Evolutionary conservation across 1,140 invertebrate genomes (phyloP), one percentile per base, ranked within the genome.

Genomic region (Lucilia sericata): DNA sequence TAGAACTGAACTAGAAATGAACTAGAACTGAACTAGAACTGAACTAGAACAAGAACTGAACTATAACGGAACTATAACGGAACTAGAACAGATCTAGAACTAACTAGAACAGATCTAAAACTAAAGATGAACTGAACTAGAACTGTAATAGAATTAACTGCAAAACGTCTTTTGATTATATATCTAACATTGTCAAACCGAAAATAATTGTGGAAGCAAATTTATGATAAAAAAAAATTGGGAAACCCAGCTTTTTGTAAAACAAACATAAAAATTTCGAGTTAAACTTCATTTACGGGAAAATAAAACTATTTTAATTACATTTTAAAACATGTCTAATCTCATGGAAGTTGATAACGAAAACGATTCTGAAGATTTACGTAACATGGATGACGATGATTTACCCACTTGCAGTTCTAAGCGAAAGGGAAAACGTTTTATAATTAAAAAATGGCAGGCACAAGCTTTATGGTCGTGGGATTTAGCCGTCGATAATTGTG

Each of bases 401-500:
- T 94, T 94, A 13, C 94, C 94, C 14, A 96, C 96, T 81, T 96
- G 95, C 83, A 94, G 94, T 51, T 93, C 92, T 81, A 96, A 96
- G 91, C 78, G 49, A n/a, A 82, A 84, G 9, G 82, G 95, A 94
- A 98, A 97, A 90, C 94, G 97, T 86, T 98, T 98, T 90, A 96
- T 97, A 94, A 96, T 98, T 0, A 98, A 98, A 93, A 98, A 98
- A 96, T 99, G 98, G 98, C 98, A 98, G 93, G 97, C 98, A 83
- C 98, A 99, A 14, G 98, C 98, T 25, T 91, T 99, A 5, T 99
- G 98, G 98, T 97, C 97, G 74, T 99, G 98, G 98, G 97, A 99
- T 92, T 99, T 99, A 92, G 98, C 99, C 3, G 98, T 99, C 10
- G 99, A 99, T 90, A 99, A 99, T 89, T 99, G 99, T 93, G 99